phyloP scores from a whole-genome alignment of 2,113 vertebrate species.

The Thymallus thymallus region DNA sequence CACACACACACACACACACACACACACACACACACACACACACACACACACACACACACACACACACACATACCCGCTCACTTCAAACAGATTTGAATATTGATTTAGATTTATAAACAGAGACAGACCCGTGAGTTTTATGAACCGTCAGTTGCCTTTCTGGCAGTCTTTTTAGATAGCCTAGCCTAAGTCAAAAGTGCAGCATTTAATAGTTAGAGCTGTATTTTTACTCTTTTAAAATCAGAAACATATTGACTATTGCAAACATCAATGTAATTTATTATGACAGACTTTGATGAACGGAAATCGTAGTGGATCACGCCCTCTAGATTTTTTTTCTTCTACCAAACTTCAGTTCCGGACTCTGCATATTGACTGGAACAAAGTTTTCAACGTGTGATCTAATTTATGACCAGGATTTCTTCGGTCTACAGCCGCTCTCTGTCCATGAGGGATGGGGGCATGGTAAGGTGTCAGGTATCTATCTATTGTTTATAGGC shows the following conservation, averaged over 20 bases:
- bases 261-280: slow-evolving; percentile 36
- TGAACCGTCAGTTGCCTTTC: slow-evolving; percentile 55
- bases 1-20: slow-evolving; percentile 62
- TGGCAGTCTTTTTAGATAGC: slow-evolving; percentile 32
- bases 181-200: slow-evolving; percentile 65
- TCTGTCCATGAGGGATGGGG: background rate
- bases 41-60: slow-evolving; percentile 29
- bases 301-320: slow-evolving; percentile 27
- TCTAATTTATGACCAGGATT: background rate
- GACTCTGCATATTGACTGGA: background rate
- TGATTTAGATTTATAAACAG: slow-evolving; percentile 97
- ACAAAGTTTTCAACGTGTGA: slow-evolving; percentile 15
- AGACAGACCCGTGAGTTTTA: slow-evolving; percentile 63
- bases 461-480: background rate
- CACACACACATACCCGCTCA: slow-evolving; percentile 90
- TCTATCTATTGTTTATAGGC: too few species aligned
- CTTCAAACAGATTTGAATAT: slow-evolving; percentile 97
- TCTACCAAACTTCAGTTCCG: background rate
- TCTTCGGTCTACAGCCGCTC: background rate
- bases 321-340: slow-evolving; percentile 47
- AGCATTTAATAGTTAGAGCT: background rate
- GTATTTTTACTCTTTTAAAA: too few species aligned
- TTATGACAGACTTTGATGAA: slow-evolving; percentile 53
- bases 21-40: slow-evolving; percentile 39
- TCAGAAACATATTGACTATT: background rate